A percentile compares a stretch with the other conserved stretches of the same genome.
These are phyloP conservation scores for Drosophila algonquin DNA, from an alignment of 2,888 invertebrate species.

Conservation along the genomic window DNA sequence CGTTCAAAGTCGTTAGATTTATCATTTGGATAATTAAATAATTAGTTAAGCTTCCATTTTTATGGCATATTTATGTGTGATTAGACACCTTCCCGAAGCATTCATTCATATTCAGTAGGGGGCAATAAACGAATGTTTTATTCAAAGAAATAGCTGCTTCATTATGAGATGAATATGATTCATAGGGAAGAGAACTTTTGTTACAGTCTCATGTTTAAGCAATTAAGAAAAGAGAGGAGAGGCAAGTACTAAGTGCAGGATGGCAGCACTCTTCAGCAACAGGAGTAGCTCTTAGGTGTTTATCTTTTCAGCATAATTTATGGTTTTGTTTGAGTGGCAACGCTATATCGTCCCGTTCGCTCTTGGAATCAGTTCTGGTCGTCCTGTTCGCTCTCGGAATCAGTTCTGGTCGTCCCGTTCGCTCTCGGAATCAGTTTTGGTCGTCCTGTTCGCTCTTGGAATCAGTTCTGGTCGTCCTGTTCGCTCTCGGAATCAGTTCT, in stretches of 20 bases:
- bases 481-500: too few species aligned
- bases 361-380: too few species aligned
- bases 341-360: too few species aligned
- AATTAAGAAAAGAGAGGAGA: not conserved
- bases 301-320: not conserved
- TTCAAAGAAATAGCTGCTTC: not conserved
- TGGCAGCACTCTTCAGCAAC: not conserved
- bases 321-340: not conserved
- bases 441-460: too few species aligned
- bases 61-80: conserved; percentile 18
- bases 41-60: conserved; percentile 22
- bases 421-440: too few species aligned
- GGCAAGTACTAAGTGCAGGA: too few species aligned
- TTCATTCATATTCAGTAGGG: conserved; percentile 13
- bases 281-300: not conserved
- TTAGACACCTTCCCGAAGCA: not conserved
- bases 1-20: conserved; percentile 32
- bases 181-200: not conserved
- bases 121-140: not conserved
- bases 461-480: too few species aligned
- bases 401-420: too few species aligned
- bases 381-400: too few species aligned
- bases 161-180: not conserved
- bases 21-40: conserved; percentile 30
- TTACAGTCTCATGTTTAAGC: not conserved